phyloP scores from a whole-genome alignment of 2,888 invertebrate genomes.

The Cosmorhoe ocellata region DNA sequence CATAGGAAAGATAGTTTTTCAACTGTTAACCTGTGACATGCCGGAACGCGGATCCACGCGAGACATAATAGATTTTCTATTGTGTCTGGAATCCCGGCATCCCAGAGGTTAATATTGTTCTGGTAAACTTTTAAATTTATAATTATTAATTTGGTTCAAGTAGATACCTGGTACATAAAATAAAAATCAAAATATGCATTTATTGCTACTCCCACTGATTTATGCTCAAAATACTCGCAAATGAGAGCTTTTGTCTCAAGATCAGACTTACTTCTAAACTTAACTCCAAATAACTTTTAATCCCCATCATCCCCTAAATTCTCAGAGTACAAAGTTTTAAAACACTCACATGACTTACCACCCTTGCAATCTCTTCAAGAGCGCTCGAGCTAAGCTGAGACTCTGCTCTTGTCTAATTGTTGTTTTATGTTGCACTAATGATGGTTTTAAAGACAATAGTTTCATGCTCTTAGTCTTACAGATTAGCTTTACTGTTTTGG shows the following conservation, averaged over 20 bases:
- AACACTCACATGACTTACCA: slow-evolving; percentile 63
- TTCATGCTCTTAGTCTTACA: not conserved
- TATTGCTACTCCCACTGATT: no score
- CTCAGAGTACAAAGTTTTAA: slow-evolving; percentile 84
- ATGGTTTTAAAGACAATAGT: slow-evolving; percentile 14
- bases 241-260: slow-evolving; percentile 1
- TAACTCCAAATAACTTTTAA: slow-evolving; percentile 19
- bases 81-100: no score
- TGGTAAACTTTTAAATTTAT: no score
- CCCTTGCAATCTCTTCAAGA: slow-evolving; percentile 26
- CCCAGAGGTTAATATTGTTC: no score
- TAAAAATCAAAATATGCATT: no score
- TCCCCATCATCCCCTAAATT: slow-evolving; percentile 21
- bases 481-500: slow-evolving; percentile 4
- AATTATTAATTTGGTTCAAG: no score
- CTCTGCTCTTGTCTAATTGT: slow-evolving; percentile 21
- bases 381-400: slow-evolving; percentile 47
- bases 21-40: no score
- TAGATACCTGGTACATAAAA: no score
- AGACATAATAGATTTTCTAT: no score
- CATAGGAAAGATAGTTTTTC: no score
- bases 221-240: no score
- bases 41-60: no score
- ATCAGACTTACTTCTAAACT: slow-evolving; percentile 26
- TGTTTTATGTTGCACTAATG: slow-evolving; percentile 25